Evolutionary conservation across 2,888 invertebrate genomes (phyloP).

Genomic region (Agrilus biguttatus): DNA sequence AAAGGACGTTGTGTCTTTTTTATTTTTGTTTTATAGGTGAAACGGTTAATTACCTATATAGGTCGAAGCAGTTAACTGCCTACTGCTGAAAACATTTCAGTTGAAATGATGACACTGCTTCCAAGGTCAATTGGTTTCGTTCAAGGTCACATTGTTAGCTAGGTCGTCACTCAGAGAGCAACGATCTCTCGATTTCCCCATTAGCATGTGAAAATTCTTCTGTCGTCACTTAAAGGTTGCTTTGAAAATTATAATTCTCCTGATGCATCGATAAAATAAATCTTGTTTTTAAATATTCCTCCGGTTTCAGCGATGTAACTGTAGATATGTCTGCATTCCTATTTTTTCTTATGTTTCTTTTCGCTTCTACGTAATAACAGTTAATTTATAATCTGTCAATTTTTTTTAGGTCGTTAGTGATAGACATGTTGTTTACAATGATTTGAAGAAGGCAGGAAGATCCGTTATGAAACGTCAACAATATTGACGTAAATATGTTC

Average conservation of each 20-base stretch:
- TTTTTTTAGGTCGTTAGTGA: too few species aligned
- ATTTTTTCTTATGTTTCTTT: neutral
- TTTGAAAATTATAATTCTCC: too few species aligned
- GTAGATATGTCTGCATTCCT: neutral
- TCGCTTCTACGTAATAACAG: neutral
- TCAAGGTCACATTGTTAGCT: constrained; percentile 19
- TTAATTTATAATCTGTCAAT: too few species aligned
- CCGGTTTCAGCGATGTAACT: neutral
- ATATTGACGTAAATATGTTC: too few species aligned
- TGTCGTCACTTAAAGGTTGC: too few species aligned
- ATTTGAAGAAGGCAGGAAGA: too few species aligned
- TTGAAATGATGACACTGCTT: constrained; percentile 20
- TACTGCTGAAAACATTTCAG: constrained; percentile 14
- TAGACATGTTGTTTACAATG: too few species aligned
- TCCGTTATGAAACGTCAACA: too few species aligned
- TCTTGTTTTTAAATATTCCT: too few species aligned
- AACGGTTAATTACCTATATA: constrained; percentile 12
- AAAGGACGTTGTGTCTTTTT: too few species aligned
- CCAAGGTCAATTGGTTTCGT: constrained; percentile 21
- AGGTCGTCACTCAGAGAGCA: constrained; percentile 13
- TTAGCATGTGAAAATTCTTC: constrained; percentile 2
- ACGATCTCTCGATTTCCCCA: constrained; percentile 9
- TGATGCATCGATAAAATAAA: too few species aligned
- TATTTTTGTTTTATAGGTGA: neutral
- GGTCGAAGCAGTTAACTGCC: constrained; percentile 18